Evolutionary conservation across 2,113 vertebrate genomes (phyloP).

Genomic region (Podilymbus podiceps): DNA sequence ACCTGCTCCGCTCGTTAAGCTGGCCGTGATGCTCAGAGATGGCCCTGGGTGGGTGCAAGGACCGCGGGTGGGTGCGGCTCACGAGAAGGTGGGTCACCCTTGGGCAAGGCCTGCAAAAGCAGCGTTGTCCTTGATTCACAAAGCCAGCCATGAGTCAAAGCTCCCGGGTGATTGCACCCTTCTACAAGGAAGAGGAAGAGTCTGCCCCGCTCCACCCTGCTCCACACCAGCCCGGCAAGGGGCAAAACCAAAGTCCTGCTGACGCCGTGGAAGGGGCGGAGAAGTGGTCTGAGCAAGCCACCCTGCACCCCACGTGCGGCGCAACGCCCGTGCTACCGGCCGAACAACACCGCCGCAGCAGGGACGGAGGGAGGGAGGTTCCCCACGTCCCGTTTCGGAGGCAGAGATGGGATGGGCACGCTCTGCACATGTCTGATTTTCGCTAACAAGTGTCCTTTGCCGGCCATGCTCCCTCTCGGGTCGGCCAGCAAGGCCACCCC

Average conservation of each 20-base stretch:
- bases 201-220: neutral
- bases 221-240: neutral
- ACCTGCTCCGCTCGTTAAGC: neutral
- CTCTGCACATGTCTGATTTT: neutral
- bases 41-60: neutral
- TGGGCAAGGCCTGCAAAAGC: neutral
- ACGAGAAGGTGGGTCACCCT: neutral
- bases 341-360: fast-evolving
- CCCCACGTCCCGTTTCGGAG: fast-evolving
- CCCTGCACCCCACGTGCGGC: neutral
- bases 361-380: neutral
- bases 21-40: neutral
- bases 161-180: neutral
- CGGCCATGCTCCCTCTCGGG: neutral
- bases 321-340: fast-evolving
- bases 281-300: neutral
- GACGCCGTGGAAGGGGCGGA: neutral
- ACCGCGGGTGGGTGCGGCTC: neutral
- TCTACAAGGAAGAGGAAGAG: constrained; percentile 26
- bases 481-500: neutral
- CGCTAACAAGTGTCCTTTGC: neutral
- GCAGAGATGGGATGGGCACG: neutral
- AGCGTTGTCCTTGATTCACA: neutral
- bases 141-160: constrained; percentile 6
- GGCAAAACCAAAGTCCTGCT: neutral